Evolutionary conservation across 2,797 vertebrate species (phyloP), one percentile per base, ranked within the genome.

Genomic region (Pseudochaenichthys georgianus): DNA sequence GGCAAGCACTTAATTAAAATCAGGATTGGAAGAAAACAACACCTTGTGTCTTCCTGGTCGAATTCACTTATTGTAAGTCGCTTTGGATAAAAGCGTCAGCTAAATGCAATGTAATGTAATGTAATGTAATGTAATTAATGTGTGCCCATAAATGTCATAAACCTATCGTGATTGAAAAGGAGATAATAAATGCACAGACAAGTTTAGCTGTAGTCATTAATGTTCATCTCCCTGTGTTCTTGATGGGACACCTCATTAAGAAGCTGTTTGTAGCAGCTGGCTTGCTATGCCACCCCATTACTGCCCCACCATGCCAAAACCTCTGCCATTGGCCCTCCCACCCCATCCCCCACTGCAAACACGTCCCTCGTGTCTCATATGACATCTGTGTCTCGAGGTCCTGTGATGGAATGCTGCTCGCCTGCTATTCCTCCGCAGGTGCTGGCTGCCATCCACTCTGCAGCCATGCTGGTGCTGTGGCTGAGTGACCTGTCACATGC

Each of bases 401-500:
- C 90, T 92, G 93, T 90, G 90, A 91, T 91, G 95, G 95, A 95
- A 95, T 95, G 93, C 90, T 50, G 84, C 82, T 88, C 21, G 75
- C 84, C 89, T 65, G 80, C 88, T 76, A 75, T 77, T 79, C 87
- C 86, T 88, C 93, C 62, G 91, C 93, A 95, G 94, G 94, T 95
- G 94, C 82, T 92, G 85, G 88, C 87, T 12, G 82, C 80, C 71
- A 73, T 84, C 74, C 84, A 88, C 84, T 86, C 63, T 69, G 71
- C 72, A 77, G 71, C 77, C 78, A 51, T 17, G 58, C 78, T 50
- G 76, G 21, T 68, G 65, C 48, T 47, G 64, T 58, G 53, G 77
- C 81, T 79, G 82, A 77, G 73, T 58, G 82, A 85, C 86, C 86
- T 50, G 84, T 79, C 83, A 61, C 60, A 51, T 60, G 75, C 75